Base-by-base conservation (phyloP, 1,140 invertebrate species). In the Drosophila mojavensis region DNA sequence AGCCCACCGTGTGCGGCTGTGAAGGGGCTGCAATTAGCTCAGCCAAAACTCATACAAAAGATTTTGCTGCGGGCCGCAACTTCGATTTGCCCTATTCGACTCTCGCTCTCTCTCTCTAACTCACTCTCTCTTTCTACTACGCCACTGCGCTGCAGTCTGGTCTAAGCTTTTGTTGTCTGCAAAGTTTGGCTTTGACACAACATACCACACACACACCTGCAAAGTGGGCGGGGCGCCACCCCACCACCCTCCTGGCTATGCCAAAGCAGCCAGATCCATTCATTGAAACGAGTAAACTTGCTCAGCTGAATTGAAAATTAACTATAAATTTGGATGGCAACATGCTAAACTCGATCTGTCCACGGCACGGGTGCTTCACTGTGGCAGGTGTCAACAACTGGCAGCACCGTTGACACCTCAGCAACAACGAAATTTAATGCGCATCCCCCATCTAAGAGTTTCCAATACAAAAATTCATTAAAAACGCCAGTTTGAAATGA, bases 271-370 rank as follows among this genome's bases (percentile, higher is more conserved):
- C 5, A 6, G 5, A 81, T 86, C 70, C 80, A 89, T 88, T 86
- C 82, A 85, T 86, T 83, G 73, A 72, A 83, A 81, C 78, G 73
- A 84, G 77, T 83, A 75, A 83, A 75, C 79, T 73, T 88, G 77
- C 89, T 80, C 77, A 84, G 79, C 85, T 81, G 82, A 88, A 88
- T 88, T 88, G 84, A 89, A 88, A 90, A 88, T 88, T 88, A 88
- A 88, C 84, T 84, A 88, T 88, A 88, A 89, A 88, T 86, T 86
- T 78, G 2, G 78, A 65, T 81, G 74, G 76, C 65, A 86, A 78
- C 74, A 84, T 83, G 80, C 61, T 70, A 75, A 79, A 66, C 65
- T 9, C 33, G 2, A 9, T 33, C 84, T 47, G 67, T 15, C 74
- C 69, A 45, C 48, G 39, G 15, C 59, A 58, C 55, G 17, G 26